Evolutionary conservation across 1,140 invertebrate genomes (phyloP).

Genomic region (Meteorus sp.): DNA sequence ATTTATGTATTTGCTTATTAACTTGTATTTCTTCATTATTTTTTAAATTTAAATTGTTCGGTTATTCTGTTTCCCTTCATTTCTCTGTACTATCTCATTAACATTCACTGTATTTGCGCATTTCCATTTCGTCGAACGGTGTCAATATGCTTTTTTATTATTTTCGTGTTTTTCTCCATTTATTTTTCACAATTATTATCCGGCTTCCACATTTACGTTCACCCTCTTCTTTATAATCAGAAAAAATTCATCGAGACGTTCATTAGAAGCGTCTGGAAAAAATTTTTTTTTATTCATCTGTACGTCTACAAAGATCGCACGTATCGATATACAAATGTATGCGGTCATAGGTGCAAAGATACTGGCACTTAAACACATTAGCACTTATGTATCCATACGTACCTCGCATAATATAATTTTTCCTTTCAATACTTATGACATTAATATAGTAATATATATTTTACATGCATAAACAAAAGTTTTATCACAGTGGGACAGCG

Average conservation of each 20-base stretch:
- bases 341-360: background rate
- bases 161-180: background rate
- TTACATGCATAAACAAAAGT: slow-evolving; percentile 58
- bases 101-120: background rate
- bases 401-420: slow-evolving; percentile 4
- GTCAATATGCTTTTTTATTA: background rate
- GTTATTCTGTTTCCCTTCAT: no score
- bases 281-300: background rate
- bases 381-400: background rate
- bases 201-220: background rate
- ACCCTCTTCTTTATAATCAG: no score
- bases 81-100: background rate
- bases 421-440: slow-evolving; percentile 42
- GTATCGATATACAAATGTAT: slow-evolving; percentile 12
- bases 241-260: background rate
- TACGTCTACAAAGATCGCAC: slow-evolving; percentile 6
- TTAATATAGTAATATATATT: slow-evolving; percentile 49
- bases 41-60: background rate
- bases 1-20: slow-evolving; percentile 2
- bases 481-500: slow-evolving; percentile 59
- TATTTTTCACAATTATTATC: background rate
- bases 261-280: background rate
- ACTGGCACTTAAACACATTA: slow-evolving; percentile 8
- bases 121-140: slow-evolving; percentile 13
- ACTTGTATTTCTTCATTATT: slow-evolving; percentile 7